These are phyloP conservation scores for Zonitis immaculata DNA, from an alignment of 2,888 invertebrate genomes.

Conservation along the genomic window DNA sequence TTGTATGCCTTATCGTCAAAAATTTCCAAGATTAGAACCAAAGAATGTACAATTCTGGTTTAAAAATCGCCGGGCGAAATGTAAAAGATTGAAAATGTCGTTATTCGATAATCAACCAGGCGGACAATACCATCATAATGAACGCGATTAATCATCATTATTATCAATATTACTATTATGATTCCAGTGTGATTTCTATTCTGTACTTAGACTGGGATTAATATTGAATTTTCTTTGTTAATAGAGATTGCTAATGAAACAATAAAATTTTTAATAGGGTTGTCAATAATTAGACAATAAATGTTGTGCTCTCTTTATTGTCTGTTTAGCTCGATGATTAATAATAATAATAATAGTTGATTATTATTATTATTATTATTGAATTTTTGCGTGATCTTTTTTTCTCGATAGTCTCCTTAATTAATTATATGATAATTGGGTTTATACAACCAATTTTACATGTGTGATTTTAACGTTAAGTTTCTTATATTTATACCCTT, in stretches of 20 bases:
- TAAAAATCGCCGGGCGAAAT: constrained; percentile 97
- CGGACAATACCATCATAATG: constrained; percentile 58
- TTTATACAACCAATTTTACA: constrained; percentile 16
- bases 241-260: constrained; percentile 6
- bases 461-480: constrained; percentile 4
- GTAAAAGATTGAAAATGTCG: constrained; percentile 92
- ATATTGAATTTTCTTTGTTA: constrained; percentile 9
- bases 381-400: constrained; percentile 1
- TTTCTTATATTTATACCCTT: constrained; percentile 16
- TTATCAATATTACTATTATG: constrained; percentile 17
- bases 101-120: constrained; percentile 71
- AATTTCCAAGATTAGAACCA: constrained; percentile 96
- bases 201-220: constrained; percentile 24
- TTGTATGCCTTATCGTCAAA: constrained; percentile 94
- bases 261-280: constrained; percentile 25
- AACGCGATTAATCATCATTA: constrained; percentile 50
- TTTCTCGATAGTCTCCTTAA: neutral
- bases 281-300: constrained; percentile 20
- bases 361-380: no score
- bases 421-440: no score
- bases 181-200: constrained; percentile 19
- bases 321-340: constrained; percentile 9
- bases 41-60: constrained; percentile 99
- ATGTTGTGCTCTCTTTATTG: constrained; percentile 14
- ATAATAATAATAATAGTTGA: constrained; percentile 18